phyloP scores from a whole-genome alignment of 2,888 invertebrate species.

The Pseudococcus jackbeardsleyi region DNA sequence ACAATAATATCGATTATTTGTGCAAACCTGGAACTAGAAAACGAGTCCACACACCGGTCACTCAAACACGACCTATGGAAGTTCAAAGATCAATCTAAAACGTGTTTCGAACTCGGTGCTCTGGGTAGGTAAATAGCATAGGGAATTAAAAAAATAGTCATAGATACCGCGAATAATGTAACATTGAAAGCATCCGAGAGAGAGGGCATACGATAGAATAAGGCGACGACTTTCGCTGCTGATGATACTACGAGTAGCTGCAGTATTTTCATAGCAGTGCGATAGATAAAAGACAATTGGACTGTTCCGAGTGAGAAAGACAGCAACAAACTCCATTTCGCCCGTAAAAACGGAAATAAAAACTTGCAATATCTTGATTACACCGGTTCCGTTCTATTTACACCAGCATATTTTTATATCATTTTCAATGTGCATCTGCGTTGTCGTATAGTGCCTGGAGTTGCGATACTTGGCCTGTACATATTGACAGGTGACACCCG shows the following conservation, averaged over 20 bases:
- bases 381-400: constrained; percentile 49
- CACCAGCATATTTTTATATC: constrained; percentile 51
- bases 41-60: neutral
- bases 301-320: neutral
- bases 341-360: constrained; percentile 42
- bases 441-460: neutral
- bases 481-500: constrained; percentile 5
- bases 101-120: neutral
- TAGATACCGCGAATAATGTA: neutral
- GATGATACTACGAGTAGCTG: neutral
- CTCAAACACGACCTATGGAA: neutral
- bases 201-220: neutral
- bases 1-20: neutral
- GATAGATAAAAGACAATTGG: neutral
- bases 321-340: constrained; percentile 1
- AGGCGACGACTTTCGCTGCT: neutral
- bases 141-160: neutral
- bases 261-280: neutral
- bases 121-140: neutral
- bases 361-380: constrained; percentile 45
- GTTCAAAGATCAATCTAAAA: neutral
- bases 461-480: neutral
- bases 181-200: neutral
- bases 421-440: constrained; percentile 48
- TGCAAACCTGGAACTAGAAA: neutral